Evolutionary conservation across 92 coral and sea anemone species (phyloP), one percentile per base, ranked within the genome.

Genomic region (Ricordea florida): DNA sequence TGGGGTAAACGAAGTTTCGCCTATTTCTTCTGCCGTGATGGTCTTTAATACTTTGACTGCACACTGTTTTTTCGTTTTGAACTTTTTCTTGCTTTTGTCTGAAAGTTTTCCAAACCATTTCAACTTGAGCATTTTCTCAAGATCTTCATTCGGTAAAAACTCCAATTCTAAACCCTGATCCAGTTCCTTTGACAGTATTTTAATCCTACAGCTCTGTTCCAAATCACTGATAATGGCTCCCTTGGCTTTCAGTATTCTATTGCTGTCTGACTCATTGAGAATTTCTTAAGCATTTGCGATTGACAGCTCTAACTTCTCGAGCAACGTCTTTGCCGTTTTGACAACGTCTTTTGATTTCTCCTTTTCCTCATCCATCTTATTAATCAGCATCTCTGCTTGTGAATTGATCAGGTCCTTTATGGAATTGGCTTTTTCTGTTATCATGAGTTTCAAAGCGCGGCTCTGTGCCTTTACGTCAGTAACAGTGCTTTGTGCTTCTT

Each of bases 1-100:
- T 2, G 78, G 78, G 36, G 49, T 55, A 17, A 71, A 71, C 0
- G 66, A 57, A 9, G 66, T 71, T 38, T 71, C 78, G 10, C 78
- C 78, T 46, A 71, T 38, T 3, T 71, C 78, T 1, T 53, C 66
- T 6, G 50, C 52, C 1, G 78, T 71, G 5, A 71, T 56, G 13
- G 66, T 71, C 17, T 52, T 51, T 31, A 71, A 1, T 18, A 71
- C 65, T 9, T 40, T 38, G 0, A 41, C 16, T 10, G 36, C 55
- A 0, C 52, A 50, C 21, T 43, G 59, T 30, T 23, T 25, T 13
- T 43, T 72, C 21, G 57, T 59, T 11, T 20, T 4, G 22, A 18
- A 29, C 20, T 37, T 25, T 33, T 24, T 40, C 33, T 41, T 46
- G 57, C 59, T 43, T 30, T 44, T 57, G n/a, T 51, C 55, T 5